Conservation (phyloP, 2,113 vertebrate genomes). For the Odocoileus virginianus region DNA sequence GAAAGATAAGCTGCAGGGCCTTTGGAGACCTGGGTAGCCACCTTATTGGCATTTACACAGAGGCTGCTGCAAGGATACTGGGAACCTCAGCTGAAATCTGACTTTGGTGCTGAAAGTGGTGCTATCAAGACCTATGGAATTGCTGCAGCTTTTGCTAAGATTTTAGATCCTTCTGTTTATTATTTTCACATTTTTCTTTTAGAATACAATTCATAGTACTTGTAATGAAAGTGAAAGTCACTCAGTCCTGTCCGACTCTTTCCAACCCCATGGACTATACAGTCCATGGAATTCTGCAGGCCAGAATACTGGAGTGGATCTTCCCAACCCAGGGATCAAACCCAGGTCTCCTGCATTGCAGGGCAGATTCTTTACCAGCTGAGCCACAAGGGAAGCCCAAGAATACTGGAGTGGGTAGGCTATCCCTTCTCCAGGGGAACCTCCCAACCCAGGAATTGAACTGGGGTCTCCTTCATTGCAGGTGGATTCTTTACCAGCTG, state of each 20-base stretch:
- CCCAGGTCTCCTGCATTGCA: accelerated
- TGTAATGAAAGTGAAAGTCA: not conserved
- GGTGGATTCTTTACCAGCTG: not conserved
- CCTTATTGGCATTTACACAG: not conserved
- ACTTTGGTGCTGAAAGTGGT: not conserved
- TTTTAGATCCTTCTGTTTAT: not conserved
- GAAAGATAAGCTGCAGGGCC: not conserved
- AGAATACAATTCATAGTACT: not conserved
- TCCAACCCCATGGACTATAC: not conserved
- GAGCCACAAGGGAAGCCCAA: not conserved
- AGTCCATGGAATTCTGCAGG: not conserved
- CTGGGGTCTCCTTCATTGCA: not conserved
- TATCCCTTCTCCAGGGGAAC: not conserved
- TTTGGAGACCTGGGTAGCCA: not conserved
- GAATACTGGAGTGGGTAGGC: not conserved
- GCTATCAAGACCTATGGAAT: not conserved
- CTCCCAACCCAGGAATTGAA: not conserved
- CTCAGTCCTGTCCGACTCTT: not conserved
- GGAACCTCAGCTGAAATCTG: not conserved
- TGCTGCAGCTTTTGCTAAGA: not conserved
- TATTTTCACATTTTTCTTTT: not conserved
- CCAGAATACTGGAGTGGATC: not conserved
- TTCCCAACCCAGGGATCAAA: not conserved
- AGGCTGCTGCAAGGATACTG: not conserved
- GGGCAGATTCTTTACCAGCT: not conserved